Percentiles rank a stretch among this genome's conserved stretches.
phyloP scores from a whole-genome alignment of 1,140 invertebrate genomes.

The Atta texana region DNA sequence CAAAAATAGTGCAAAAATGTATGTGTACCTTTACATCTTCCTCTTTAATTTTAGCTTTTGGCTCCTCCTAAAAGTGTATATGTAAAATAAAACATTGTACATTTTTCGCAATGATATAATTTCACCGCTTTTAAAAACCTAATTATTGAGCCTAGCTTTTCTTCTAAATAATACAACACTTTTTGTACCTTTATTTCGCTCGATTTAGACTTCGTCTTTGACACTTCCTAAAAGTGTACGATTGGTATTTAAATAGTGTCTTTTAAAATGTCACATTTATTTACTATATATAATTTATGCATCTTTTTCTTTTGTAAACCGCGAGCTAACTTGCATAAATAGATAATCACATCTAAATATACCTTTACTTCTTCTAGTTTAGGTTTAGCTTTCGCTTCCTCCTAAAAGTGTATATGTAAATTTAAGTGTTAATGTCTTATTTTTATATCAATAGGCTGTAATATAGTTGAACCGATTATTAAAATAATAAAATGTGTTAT shows the following conservation, averaged over 20 bases:
- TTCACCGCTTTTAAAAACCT: no score
- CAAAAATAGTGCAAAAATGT: conserved; percentile 7
- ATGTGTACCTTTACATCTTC: conserved; percentile 80
- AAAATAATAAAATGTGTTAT: not conserved
- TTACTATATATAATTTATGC: not conserved
- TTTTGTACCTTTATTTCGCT: conserved; percentile 74
- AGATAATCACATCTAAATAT: conserved; percentile 38
- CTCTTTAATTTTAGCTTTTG: conserved; percentile 78
- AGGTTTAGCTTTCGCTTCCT: conserved; percentile 59
- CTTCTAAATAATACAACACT: conserved; percentile 10
- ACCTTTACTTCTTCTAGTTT: conserved; percentile 74
- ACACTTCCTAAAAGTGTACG: conserved; percentile 45
- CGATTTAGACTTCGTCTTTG: conserved; percentile 47
- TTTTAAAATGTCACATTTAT: not conserved
- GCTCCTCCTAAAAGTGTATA: conserved; percentile 71
- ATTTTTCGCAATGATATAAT: not conserved
- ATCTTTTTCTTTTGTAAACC: not conserved
- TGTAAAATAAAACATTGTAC: not conserved
- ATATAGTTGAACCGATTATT: not conserved
- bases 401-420: conserved; percentile 65
- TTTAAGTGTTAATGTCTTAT: not conserved
- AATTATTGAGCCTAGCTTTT: no score
- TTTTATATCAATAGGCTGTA: not conserved
- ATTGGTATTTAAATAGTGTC: not conserved
- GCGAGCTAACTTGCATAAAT: not conserved